Percentiles rank a stretch among this genome's conserved stretches.
Evolutionary conservation across 2,797 vertebrate species (phyloP).

Genomic region (Pseudopleuronectes americanus): DNA sequence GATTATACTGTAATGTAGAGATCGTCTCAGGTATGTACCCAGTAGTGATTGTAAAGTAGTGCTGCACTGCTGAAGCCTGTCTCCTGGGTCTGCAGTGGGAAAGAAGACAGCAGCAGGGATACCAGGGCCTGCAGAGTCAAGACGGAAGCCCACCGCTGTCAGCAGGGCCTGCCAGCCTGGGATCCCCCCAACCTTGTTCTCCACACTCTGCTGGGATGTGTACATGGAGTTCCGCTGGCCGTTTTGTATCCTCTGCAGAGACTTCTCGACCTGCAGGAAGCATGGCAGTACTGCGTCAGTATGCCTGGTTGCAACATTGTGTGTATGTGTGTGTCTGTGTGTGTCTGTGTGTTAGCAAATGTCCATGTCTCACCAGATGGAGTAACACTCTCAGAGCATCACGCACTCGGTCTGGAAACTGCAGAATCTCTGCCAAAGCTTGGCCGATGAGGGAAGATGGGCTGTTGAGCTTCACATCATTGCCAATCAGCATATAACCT

Average conservation of each 20-base stretch:
- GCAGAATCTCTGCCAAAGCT: constrained; percentile 96
- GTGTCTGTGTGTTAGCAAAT: background rate
- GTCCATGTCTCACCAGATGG: constrained; percentile 88
- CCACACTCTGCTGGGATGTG: constrained; percentile 98
- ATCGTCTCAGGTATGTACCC: constrained; percentile 78
- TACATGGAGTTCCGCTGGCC: constrained; percentile 99
- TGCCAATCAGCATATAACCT: constrained; percentile 97
- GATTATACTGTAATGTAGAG: background rate
- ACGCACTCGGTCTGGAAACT: constrained; percentile 93
- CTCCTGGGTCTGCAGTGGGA: constrained; percentile 94
- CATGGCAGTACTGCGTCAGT: constrained; percentile 7
- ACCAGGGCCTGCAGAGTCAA: constrained; percentile 91
- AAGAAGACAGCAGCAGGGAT: constrained; percentile 97
- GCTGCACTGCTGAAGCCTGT: constrained; percentile 97
- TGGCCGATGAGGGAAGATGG: constrained; percentile 96
- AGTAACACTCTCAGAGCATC: constrained; percentile 95
- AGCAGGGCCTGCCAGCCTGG: constrained; percentile 98
- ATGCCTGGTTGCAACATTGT: background rate
- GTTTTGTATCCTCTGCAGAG: constrained; percentile 97
- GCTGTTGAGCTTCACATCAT: constrained; percentile 96
- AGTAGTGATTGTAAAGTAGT: constrained; percentile 95
- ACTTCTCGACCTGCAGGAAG: constrained; percentile 93
- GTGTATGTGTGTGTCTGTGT: background rate
- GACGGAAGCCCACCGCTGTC: constrained; percentile 94
- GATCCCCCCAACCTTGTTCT: constrained; percentile 97